Base-by-base conservation (phyloP, 1,140 invertebrate species). In the Drosophila erecta region DNA sequence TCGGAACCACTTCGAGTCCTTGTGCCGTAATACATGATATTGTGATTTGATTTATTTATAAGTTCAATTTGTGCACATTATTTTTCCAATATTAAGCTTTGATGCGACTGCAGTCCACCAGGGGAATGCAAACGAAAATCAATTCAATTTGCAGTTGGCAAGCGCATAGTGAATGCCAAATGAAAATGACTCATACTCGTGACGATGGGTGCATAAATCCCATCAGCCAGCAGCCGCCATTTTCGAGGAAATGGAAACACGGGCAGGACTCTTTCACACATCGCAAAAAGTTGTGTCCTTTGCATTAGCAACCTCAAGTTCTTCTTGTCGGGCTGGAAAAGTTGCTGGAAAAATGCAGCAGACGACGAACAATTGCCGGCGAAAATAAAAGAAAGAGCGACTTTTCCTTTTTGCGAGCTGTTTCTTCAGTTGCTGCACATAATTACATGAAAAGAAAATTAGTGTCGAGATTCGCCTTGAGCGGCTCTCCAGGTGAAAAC, bases 31-130 rank as follows among this genome's bases (percentile, higher is more conserved):
- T 72, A 83, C 79, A 72, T 79, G 70, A 83, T 79, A 83, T 87
- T 86, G 79, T 75, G 80, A 87, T 87, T 86, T 86, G 79, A 86
- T 87, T 86, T 86, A 87, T 83, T 86, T 86, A 87, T 67, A 83
- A 89, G 66, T 87, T 87, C 83, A 87, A 89, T 87, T 89, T 87
- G 76, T 89, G 72, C 76, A 76, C 71, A 87, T 87, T 89, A 83
- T 76, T 89, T 79, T 79, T 59, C 44, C 75, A 76, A 81, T 80
- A 62, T 80, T 74, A 70, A 87, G 47, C 69, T 70, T 49, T 77
- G 59, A 70, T 69, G 50, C 56, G 47, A 54, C 41, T 67, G 40
- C n/a, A 37, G 44, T 67, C 64, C 61, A 17, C 54, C n/a, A 17
- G 7, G 61, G 72, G 50, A 73, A 73, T 47, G 69, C 71, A 53